Conservation (phyloP, 2,888 invertebrate species). For the Tachystola acroxantha region DNA sequence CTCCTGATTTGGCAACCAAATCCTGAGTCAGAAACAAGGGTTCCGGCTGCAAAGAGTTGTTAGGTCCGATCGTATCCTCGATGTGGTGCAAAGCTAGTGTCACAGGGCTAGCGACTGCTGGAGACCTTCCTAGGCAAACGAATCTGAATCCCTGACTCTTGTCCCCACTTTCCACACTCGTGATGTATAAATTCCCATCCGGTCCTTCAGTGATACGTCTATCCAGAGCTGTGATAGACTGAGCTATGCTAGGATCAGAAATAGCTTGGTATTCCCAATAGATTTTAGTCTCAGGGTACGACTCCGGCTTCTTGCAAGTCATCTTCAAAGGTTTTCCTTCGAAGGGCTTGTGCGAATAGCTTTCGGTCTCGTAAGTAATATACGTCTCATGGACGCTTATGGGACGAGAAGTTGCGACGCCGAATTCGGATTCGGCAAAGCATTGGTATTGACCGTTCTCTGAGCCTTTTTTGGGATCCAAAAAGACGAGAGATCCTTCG, state of each 20-base stretch:
- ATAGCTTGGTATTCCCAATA: slow-evolving; percentile 42
- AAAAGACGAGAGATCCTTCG: slow-evolving; percentile 43
- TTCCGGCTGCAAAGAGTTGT: too few species aligned
- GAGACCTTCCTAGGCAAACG: slow-evolving; percentile 47
- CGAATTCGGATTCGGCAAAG: slow-evolving; percentile 37
- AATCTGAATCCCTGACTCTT: slow-evolving; percentile 35
- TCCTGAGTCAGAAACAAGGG: slow-evolving; percentile 49
- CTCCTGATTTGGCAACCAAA: slow-evolving; percentile 37
- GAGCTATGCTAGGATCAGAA: slow-evolving; percentile 24
- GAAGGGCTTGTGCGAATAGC: slow-evolving; percentile 23
- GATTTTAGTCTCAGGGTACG: slow-evolving; percentile 51
- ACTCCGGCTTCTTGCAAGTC: slow-evolving; percentile 43
- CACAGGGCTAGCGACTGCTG: slow-evolving; percentile 37
- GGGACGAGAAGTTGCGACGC: slow-evolving; percentile 40
- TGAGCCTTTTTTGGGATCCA: slow-evolving; percentile 28
- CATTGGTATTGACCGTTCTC: slow-evolving; percentile 56
- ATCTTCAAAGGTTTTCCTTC: slow-evolving; percentile 50
- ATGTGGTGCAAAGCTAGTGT: slow-evolving; percentile 47
- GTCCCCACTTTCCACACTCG: slow-evolving; percentile 46
- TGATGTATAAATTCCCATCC: slow-evolving; percentile 50
- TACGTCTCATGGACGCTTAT: slow-evolving; percentile 38
- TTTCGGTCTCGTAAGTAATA: slow-evolving; percentile 36
- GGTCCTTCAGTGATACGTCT: slow-evolving; percentile 43
- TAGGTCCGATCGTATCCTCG: slow-evolving; percentile 34
- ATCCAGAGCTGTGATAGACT: slow-evolving; percentile 22